Evolutionary conservation across 1,140 invertebrate genomes (phyloP).

Genomic region (Brachionus asplanchnoidis): DNA sequence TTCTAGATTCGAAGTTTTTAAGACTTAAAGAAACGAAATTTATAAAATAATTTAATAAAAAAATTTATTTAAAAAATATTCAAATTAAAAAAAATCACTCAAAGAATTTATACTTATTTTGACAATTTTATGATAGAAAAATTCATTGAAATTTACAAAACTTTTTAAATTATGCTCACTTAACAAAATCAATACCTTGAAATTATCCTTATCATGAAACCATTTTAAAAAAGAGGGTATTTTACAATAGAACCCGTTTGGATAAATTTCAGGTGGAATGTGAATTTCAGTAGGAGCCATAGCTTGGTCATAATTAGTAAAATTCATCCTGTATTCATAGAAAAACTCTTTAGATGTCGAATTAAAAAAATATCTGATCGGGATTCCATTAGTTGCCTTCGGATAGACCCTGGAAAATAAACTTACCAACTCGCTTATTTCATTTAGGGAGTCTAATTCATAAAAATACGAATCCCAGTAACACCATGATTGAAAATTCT

Average conservation of each 20-base stretch:
- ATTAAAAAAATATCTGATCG: slow-evolving; percentile 42
- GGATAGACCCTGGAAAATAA: slow-evolving; percentile 45
- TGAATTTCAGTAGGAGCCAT: slow-evolving; percentile 44
- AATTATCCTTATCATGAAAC: slow-evolving; percentile 40
- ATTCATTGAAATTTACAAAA: not conserved
- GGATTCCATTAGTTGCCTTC: slow-evolving; percentile 44
- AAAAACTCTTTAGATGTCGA: slow-evolving; percentile 37
- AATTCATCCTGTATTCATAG: slow-evolving; percentile 32
- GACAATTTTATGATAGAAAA: not conserved
- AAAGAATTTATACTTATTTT: not conserved
- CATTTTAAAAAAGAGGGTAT: slow-evolving; percentile 37
- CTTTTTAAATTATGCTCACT: not conserved
- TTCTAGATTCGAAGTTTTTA: too few relatives aligned
- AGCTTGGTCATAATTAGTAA: not conserved
- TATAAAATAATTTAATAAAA: not conserved
- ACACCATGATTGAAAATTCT: slow-evolving; percentile 46
- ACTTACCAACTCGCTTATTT: slow-evolving; percentile 37
- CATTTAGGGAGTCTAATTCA: slow-evolving; percentile 17
- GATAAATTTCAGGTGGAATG: slow-evolving; percentile 44
- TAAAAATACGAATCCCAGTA: slow-evolving; percentile 48
- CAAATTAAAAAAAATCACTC: not conserved
- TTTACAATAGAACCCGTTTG: slow-evolving; percentile 43
- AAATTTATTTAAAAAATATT: not conserved
- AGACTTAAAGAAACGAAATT: not conserved
- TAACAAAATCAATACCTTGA: not conserved